A percentile compares a stretch with the other conserved stretches of the same genome.
phyloP scores from a whole-genome alignment of 2,888 invertebrate genomes.

The Bombylius discolor region DNA sequence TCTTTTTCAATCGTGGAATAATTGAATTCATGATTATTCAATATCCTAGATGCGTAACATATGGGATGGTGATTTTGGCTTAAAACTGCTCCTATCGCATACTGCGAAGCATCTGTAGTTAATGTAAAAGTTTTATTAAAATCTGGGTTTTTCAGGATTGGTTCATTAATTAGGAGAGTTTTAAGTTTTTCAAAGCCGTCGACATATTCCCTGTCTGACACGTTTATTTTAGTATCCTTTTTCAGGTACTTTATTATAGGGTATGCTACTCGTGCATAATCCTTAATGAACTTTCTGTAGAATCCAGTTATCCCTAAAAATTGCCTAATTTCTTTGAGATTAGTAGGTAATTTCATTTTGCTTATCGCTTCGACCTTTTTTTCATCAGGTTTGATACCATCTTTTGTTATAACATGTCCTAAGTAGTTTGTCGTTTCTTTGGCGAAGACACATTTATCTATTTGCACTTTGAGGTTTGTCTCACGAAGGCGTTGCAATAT shows the following conservation, averaged over 20 bases:
- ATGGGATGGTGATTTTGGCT: neutral
- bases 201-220: neutral
- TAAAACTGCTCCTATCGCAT: slow-evolving; percentile 3
- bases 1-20: neutral
- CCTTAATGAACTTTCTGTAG: slow-evolving; percentile 5
- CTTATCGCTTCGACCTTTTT: slow-evolving; percentile 16
- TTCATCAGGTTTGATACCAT: slow-evolving; percentile 20
- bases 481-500: slow-evolving; percentile 2
- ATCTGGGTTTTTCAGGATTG: neutral
- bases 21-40: neutral
- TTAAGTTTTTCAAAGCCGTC: slow-evolving; percentile 6
- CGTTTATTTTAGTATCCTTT: slow-evolving; percentile 1
- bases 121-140: slow-evolving; percentile 1
- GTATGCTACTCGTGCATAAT: slow-evolving; percentile 2
- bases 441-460: slow-evolving; percentile 10
- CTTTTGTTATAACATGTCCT: slow-evolving; percentile 18
- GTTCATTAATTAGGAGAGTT: slow-evolving; percentile 9
- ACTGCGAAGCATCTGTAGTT: slow-evolving; percentile 3
- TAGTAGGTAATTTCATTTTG: slow-evolving; percentile 1
- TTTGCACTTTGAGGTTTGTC: slow-evolving; percentile 12
- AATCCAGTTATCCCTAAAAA: slow-evolving; percentile 11
- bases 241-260: slow-evolving; percentile 2
- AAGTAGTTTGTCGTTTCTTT: slow-evolving; percentile 14
- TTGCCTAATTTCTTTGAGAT: slow-evolving; percentile 2
- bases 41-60: neutral